A percentile compares a stretch with the other conserved stretches of the same genome.
phyloP scores from a whole-genome alignment of 2,888 invertebrate genomes.

The Mythimna lalbum region DNA sequence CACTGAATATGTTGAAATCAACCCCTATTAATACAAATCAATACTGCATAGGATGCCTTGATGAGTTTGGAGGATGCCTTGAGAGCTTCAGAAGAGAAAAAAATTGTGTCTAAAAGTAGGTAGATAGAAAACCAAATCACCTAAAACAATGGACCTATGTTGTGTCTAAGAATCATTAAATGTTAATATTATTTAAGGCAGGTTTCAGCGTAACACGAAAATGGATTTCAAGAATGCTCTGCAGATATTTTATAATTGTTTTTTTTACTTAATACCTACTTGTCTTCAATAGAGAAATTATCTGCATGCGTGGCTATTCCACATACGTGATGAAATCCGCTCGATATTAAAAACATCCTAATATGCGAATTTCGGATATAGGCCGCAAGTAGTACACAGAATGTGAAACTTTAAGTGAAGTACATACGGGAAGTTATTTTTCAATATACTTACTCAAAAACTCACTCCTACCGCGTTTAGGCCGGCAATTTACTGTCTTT shows the following conservation, averaged over 20 bases:
- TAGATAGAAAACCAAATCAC: constrained; percentile 59
- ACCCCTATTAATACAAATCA: constrained; percentile 38
- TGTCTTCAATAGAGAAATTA: neutral
- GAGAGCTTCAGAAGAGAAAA: constrained; percentile 50
- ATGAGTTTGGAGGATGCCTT: too few species aligned
- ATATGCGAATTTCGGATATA: neutral
- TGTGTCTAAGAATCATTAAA: constrained; percentile 23
- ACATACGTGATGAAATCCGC: too few species aligned
- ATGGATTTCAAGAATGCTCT: constrained; percentile 1
- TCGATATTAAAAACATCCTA: neutral
- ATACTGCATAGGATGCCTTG: constrained; percentile 31
- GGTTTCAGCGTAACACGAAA: constrained; percentile 16
- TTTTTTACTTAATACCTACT: neutral
- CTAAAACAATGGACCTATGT: constrained; percentile 59
- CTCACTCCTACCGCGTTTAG: too few species aligned
- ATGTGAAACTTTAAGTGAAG: too few species aligned
- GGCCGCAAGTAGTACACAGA: neutral
- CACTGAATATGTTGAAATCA: constrained; percentile 53
- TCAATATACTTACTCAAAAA: too few species aligned
- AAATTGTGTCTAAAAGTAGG: constrained; percentile 53
- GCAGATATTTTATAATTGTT: neutral
- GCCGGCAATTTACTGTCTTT: too few species aligned
- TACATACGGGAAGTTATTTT: too few species aligned
- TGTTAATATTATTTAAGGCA: constrained; percentile 37
- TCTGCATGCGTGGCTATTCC: too few species aligned